Conservation (phyloP, 1,140 invertebrate species). For the Diabrotica virgifera region DNA sequence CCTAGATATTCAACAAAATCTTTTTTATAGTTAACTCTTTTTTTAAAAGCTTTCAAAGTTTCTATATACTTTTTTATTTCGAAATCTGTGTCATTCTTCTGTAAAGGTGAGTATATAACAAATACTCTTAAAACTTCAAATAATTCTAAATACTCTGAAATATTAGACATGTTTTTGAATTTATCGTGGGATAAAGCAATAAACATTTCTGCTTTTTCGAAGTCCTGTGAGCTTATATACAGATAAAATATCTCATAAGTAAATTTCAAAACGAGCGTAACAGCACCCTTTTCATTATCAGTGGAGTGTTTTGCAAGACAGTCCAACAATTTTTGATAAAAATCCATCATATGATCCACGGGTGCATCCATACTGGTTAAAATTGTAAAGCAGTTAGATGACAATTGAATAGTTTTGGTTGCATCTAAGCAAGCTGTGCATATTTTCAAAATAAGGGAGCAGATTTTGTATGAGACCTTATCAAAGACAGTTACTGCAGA, state of each 20-base stretch:
- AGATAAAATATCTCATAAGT: background rate
- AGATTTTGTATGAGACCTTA: slow-evolving; percentile 4
- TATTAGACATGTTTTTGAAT: background rate
- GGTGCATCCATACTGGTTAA: background rate
- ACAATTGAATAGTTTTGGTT: background rate
- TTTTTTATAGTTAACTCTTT: background rate
- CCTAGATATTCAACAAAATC: background rate
- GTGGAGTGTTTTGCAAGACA: background rate
- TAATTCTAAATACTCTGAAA: background rate
- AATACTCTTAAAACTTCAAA: background rate
- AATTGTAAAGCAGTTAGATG: slow-evolving; percentile 7
- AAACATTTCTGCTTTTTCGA: slow-evolving; percentile 6
- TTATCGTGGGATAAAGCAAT: background rate
- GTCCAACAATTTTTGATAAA: slow-evolving; percentile 3
- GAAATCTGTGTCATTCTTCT: background rate
- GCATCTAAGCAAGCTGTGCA: background rate
- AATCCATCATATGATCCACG: background rate
- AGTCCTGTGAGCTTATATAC: slow-evolving; percentile 11
- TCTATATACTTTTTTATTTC: background rate
- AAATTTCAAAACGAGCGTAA: background rate
- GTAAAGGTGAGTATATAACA: background rate
- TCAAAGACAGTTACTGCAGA: background rate
- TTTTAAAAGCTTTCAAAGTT: slow-evolving; percentile 8
- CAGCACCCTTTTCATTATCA: background rate
- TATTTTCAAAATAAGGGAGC: slow-evolving; percentile 9